Conservation (phyloP, 2,888 invertebrate genomes). For the Drosophila austrosaltans region DNA sequence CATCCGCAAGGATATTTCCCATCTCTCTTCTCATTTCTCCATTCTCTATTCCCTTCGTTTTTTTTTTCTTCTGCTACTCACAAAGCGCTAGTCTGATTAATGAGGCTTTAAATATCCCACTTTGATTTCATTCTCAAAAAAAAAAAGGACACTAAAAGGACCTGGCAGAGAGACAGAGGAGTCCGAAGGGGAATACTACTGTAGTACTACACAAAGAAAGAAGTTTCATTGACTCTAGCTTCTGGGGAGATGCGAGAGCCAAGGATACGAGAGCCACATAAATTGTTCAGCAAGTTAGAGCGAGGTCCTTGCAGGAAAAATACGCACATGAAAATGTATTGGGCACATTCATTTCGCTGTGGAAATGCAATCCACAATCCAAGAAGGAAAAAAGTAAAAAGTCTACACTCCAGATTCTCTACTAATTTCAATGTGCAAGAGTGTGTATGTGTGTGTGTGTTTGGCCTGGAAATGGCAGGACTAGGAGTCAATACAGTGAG, state of each 20-base stretch:
- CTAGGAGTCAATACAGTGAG: constrained; percentile 41
- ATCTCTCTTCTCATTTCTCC: constrained; percentile 15
- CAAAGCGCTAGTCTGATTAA: constrained; percentile 74
- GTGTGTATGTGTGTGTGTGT: constrained; percentile 10
- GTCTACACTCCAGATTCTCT: constrained; percentile 57
- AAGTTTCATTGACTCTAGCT: constrained; percentile 77
- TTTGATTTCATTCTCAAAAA: constrained; percentile 80
- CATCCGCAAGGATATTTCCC: constrained; percentile 22
- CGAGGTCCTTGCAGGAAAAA: constrained; percentile 34
- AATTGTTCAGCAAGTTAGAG: constrained; percentile 37
- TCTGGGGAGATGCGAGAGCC: constrained; percentile 28
- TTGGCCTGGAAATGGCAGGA: constrained; percentile 68
- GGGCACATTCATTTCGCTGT: constrained; percentile 37
- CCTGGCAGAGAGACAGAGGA: constrained; percentile 56
- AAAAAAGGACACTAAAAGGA: constrained; percentile 24
- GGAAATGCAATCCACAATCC: constrained; percentile 65
- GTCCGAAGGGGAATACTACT: constrained; percentile 43
- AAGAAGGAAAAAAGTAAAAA: constrained; percentile 9
- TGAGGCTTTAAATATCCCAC: constrained; percentile 82
- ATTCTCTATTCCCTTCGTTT: not conserved
- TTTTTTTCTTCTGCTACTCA: constrained; percentile 17
- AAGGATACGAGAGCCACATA: constrained; percentile 42
- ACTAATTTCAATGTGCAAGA: constrained; percentile 25
- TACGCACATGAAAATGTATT: constrained; percentile 51
- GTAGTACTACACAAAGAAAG: constrained; percentile 51